These are phyloP conservation scores for Priocnemis perturbator DNA, from an alignment of 2,888 invertebrate genomes.

Conservation along the genomic window DNA sequence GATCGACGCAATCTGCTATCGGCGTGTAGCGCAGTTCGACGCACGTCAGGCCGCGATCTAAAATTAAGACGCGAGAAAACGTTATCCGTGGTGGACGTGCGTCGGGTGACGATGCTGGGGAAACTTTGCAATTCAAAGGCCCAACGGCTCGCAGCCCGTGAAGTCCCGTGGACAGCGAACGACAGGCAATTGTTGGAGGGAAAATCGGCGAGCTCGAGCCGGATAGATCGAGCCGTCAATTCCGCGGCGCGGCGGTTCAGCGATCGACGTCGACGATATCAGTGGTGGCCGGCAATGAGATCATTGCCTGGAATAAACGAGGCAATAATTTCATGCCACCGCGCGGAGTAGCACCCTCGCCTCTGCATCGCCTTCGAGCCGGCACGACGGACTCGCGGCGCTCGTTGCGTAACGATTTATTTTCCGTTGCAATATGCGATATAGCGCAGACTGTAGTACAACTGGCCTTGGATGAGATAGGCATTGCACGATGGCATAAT, in stretches of 20 bases:
- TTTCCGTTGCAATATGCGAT: constrained; percentile 66
- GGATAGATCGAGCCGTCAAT: constrained; percentile 9
- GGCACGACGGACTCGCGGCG: too few relatives aligned
- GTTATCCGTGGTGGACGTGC: constrained; percentile 18
- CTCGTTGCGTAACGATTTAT: constrained; percentile 73
- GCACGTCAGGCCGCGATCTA: not conserved
- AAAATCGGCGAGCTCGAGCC: not conserved
- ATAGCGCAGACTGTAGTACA: constrained; percentile 66
- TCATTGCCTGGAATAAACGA: constrained; percentile 73
- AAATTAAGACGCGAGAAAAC: constrained; percentile 20
- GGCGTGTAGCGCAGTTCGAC: too few relatives aligned
- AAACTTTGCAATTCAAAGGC: constrained; percentile 23
- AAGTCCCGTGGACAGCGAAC: too few relatives aligned
- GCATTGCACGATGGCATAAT: constrained; percentile 72
- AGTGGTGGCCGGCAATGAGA: constrained; percentile 66
- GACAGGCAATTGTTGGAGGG: not conserved
- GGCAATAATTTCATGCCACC: constrained; percentile 71
- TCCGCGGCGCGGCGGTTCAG: constrained; percentile 12
- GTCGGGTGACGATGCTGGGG: constrained; percentile 29
- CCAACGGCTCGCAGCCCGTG: constrained; percentile 2
- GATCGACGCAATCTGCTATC: too few relatives aligned
- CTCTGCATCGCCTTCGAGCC: constrained; percentile 36
- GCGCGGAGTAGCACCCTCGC: constrained; percentile 66
- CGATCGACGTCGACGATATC: constrained; percentile 50
- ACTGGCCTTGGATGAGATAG: constrained; percentile 73